phyloP scores from a whole-genome alignment of 2,113 vertebrate genomes.

The Ranitomeya imitator region DNA sequence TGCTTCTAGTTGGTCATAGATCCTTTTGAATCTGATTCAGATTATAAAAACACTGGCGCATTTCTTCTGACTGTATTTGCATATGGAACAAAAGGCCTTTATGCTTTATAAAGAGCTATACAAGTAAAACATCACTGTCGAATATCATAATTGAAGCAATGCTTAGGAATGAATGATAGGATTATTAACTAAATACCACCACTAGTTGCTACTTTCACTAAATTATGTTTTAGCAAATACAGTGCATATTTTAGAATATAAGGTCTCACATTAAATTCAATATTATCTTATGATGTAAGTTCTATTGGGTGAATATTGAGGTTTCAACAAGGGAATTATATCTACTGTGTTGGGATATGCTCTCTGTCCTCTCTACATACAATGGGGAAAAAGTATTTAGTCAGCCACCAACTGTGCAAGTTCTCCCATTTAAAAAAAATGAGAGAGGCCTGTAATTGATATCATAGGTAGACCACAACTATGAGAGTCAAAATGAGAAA shows the following conservation, averaged over 20 bases:
- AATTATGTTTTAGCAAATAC: neutral
- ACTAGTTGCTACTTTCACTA: neutral
- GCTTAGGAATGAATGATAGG: neutral
- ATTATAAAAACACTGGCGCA: constrained; percentile 32
- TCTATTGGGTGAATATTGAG: neutral
- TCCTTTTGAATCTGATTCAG: constrained; percentile 43
- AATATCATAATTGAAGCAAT: neutral
- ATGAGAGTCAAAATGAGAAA: too few relatives aligned
- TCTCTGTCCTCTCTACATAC: too few relatives aligned
- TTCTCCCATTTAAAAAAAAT: too few relatives aligned
- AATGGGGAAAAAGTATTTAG: too few relatives aligned
- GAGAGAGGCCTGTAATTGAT: too few relatives aligned
- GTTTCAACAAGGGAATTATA: neutral
- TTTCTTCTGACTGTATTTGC: constrained; percentile 34
- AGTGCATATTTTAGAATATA: neutral
- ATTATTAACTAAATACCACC: neutral
- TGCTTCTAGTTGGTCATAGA: constrained; percentile 53
- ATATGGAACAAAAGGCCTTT: constrained; percentile 17
- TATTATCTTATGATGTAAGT: neutral
- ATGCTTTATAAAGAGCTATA: constrained; percentile 31
- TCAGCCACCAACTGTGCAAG: too few relatives aligned
- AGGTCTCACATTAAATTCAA: neutral
- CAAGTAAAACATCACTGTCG: constrained; percentile 8
- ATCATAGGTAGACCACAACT: too few relatives aligned
- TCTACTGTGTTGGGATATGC: too few relatives aligned